These are phyloP conservation scores for Phortica magna DNA, from an alignment of 2,888 invertebrate species.

Conservation along the genomic window DNA sequence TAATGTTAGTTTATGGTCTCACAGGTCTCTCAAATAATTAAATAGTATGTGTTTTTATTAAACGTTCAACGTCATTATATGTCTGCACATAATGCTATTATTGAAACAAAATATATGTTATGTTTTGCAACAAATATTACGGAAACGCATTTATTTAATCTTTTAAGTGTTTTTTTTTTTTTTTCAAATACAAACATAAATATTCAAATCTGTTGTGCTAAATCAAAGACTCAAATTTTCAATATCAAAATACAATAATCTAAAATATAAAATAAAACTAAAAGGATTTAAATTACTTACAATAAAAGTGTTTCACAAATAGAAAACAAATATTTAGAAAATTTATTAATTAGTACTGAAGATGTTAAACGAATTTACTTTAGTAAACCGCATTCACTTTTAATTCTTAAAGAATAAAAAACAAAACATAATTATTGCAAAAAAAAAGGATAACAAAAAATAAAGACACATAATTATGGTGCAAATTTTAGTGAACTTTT, in stretches of 20 bases:
- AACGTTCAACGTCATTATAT: constrained; percentile 23
- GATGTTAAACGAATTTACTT: constrained; percentile 76
- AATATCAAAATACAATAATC: constrained; percentile 15
- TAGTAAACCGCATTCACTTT: constrained; percentile 69
- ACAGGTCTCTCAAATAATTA: constrained; percentile 1
- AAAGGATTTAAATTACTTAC: constrained; percentile 50
- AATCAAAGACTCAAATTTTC: constrained; percentile 19
- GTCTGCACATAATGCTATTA: constrained; percentile 15
- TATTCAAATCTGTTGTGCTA: constrained; percentile 12
- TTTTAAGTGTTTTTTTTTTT: constrained; percentile 35
- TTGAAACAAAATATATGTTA: not conserved
- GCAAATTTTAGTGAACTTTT: constrained; percentile 54
- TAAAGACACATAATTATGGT: constrained; percentile 57
- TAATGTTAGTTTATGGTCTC: constrained; percentile 1
- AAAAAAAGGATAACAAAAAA: constrained; percentile 34
- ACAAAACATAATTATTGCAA: not conserved
- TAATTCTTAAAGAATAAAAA: constrained; percentile 38
- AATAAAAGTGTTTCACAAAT: constrained; percentile 59
- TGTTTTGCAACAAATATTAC: constrained; percentile 27
- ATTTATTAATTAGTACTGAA: constrained; percentile 68
- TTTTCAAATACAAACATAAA: constrained; percentile 2
- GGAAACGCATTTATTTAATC: constrained; percentile 35
- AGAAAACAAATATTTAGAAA: constrained; percentile 37
- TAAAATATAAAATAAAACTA: constrained; percentile 18
- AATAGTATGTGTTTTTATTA: constrained; percentile 21